Conservation (phyloP, 2,888 invertebrate genomes). For the Tenodera sinensis region DNA sequence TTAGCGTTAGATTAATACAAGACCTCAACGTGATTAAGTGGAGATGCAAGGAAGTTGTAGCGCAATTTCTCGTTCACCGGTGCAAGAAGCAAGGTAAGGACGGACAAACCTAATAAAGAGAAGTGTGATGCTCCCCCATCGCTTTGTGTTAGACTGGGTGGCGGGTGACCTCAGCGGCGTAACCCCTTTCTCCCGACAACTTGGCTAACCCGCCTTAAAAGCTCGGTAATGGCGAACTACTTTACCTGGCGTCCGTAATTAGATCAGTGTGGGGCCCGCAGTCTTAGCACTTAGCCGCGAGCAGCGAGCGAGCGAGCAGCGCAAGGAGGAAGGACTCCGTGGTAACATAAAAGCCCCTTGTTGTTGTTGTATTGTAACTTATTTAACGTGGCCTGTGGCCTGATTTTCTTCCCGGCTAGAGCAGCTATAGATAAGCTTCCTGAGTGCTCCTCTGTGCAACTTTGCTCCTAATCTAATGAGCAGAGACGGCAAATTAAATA, state of each 20-base stretch:
- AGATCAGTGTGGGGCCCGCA: conserved; percentile 8
- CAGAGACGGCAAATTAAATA: not conserved
- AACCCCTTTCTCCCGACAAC: conserved; percentile 21
- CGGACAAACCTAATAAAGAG: conserved; percentile 2
- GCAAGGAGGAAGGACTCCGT: not conserved
- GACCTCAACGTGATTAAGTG: not conserved
- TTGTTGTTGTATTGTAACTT: not conserved
- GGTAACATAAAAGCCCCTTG: not conserved
- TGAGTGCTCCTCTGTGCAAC: not conserved
- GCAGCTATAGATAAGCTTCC: not conserved
- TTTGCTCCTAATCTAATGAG: not conserved
- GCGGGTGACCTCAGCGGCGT: conserved; percentile 18
- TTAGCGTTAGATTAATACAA: not conserved
- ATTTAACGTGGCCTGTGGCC: conserved; percentile 12
- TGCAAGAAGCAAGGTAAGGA: not conserved
- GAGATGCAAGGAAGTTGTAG: not conserved
- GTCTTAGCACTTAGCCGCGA: conserved; percentile 19
- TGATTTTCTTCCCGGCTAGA: not conserved
- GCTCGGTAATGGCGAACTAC: conserved; percentile 18
- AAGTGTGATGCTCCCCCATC: not conserved
- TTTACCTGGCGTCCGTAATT: conserved; percentile 22
- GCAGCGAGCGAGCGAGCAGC: no score
- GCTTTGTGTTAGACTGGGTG: conserved; percentile 7
- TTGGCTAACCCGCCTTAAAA: conserved; percentile 19
- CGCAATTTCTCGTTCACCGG: not conserved